Base-by-base conservation (phyloP, 2,797 vertebrate genomes). In the Sorex maritimensis region DNA sequence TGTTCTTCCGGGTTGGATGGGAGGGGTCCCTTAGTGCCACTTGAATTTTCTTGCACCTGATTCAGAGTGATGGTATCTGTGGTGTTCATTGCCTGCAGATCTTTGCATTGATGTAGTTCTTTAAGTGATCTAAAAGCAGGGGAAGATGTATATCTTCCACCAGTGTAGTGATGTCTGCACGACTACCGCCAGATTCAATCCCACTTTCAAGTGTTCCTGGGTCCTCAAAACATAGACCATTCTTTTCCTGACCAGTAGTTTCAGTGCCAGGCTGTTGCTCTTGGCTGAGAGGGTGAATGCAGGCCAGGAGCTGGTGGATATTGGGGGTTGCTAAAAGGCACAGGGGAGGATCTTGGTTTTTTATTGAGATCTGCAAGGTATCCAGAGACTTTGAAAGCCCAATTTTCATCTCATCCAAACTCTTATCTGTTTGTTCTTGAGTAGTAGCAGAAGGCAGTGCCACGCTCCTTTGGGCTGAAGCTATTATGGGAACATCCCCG, bases 131-230 rank as follows among this genome's bases (percentile, higher is more conserved):
- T 11, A 88, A 77, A 24, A 92, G 5, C 14, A 38, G 44, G 1
- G 86, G 92, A 49, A 92, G 52, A 5, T 49, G 38, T 14, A 73
- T 91, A 34, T 94, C 84, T 11, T 88, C 12, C n/a, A 85, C 38
- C 34, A 85, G 24, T 68, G 69, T 68, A 7, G 86, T 11, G 0
- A 93, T 38, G 5, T 93, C 92, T 63, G 44, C 28, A 52, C 93
- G 52, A 21, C 14, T 38, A n/a, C 21, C 41, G 34, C 26, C 87
- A 13, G 61, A 65, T 8, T 78, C 75, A 13, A 1, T 80, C 23
- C 2, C 75, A 73, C 11, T 80, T 34, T 34, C 34, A 34, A 34
- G 34, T 34, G 34, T 34, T 34, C 34, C 34, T 34, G 34, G 34
- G 34, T 82, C 34, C 34, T 34, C 34, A 34, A 75, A 46, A 58